Evolutionary conservation across 2,113 vertebrate genomes (phyloP), one percentile per base, ranked within the genome.

Genomic region (Poeciliopsis occidentalis): DNA sequence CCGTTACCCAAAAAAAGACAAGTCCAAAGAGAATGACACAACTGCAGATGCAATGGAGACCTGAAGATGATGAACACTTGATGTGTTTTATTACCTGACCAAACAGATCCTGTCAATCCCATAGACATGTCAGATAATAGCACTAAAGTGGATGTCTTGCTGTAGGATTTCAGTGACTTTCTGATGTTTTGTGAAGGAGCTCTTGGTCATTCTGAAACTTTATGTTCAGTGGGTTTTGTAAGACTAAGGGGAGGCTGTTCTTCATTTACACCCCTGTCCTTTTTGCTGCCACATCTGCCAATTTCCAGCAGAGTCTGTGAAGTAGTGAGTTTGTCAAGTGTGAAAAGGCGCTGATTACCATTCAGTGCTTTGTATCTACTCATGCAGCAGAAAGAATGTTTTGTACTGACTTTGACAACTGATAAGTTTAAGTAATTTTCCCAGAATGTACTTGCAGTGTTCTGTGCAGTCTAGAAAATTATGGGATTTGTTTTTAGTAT

Each of bases 41-140:
- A 64, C 63, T 27, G 87, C 87, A 26, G 96, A 96, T 19, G 82
- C 74, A 73, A 99, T 99, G 97, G 97, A 99, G 84, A 95, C 94
- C 64, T 97, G 96, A 98, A 51, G 64, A n/a, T 29, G 24, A 80
- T 17, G 1, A 8, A 30, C 13, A 26, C n/a, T 17, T n/a, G 12
- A 26, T 4, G 61, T 31, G 29, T 31, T 30, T 19, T 31, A 31
- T 32, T 63, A 31, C 29, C 61, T 60, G 61, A 44, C 44, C 60
- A 76, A 32, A 37, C 10, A 39, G 62, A 71, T 54, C 57, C 51
- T 63, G 39, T 64, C 7, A 0, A 61, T 27, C 65, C n/a, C 26
- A 30, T 31, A 8, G 10, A 74, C 10, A 30, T n/a, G 17, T 79
- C 22, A 44, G 6, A 67, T 47, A 19, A 47, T 24, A 51, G 24